Evolutionary conservation across 2,797 vertebrate genomes (phyloP), one percentile per base, ranked within the genome.

Genomic region (Takifugu ocellatus): DNA sequence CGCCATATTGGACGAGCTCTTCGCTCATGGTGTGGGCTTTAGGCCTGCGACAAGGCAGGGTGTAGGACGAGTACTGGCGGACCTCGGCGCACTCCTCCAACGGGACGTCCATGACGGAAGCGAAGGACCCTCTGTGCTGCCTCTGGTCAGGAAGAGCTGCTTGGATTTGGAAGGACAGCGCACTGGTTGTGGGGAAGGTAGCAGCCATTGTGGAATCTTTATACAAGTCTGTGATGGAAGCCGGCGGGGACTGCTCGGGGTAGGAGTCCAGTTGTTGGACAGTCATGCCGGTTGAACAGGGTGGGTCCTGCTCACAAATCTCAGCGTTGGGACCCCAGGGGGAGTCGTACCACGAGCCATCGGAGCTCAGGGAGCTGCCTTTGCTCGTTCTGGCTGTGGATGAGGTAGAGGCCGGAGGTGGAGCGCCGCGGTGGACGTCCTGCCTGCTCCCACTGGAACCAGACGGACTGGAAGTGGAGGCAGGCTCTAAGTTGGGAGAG

Each of bases 301-400:
- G 83, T 25, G 89, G 75, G 49, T 94, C 94, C 49, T 89, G 66
- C 50, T 95, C 95, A 25, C 88, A 90, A 25, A 90, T 83, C 63
- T 96, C 94, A 7, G 90, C 75, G 45, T 72, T 60, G 2, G 91
- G 92, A 53, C 94, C 95, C 94, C 94, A 97, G 0, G 94, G 95
- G n/a, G 92, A 94, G 80, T 98, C 96, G 36, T 96, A 96, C 96
- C 95, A 98, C 1, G 96, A 98, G 3, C 93, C 93, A 57, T 97
- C 95, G 0, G 96, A 98, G 79, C 96, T 96, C 52, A 96, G 84
- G 0, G 94, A 97, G 83, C 95, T 98, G 21, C 94, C 94, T 77
- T 96, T 96, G 84, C 96, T 97, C 42, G 95, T 95, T 51, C 91
- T 90, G 68, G 93, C 91, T 6, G 85, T 91, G 43, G 91, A 93